Conservation (phyloP, 2,797 vertebrate genomes). For the Thaleichthys pacificus region DNA sequence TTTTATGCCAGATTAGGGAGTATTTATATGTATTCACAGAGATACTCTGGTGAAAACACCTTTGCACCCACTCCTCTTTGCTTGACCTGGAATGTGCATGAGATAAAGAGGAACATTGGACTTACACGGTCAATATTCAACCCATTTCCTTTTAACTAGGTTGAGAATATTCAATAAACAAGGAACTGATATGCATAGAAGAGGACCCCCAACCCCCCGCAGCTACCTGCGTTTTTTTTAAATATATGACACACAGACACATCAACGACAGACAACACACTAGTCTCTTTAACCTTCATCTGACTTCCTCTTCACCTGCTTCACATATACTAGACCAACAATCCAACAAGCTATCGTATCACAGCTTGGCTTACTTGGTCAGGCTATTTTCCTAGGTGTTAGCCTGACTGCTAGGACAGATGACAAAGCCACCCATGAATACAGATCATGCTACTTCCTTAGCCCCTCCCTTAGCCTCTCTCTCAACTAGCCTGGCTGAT, state of each 20-base stretch:
- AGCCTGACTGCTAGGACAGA: neutral
- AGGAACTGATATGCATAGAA: neutral
- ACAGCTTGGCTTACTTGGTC: neutral
- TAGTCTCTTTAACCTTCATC: neutral
- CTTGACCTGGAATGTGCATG: neutral
- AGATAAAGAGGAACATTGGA: neutral
- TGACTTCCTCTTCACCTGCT: slow-evolving; percentile 29
- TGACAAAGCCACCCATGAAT: neutral
- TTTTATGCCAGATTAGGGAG: neutral
- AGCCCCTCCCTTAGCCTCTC: neutral
- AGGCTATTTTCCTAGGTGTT: neutral
- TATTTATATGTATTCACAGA: neutral
- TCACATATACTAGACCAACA: slow-evolving; percentile 28
- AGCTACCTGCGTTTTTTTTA: neutral
- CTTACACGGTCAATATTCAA: neutral
- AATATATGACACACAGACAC: neutral
- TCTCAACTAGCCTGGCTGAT: neutral
- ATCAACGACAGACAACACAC: neutral
- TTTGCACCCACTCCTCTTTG: too few species aligned
- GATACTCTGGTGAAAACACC: neutral
- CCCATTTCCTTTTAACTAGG: neutral
- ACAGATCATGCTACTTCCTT: neutral
- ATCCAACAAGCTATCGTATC: neutral
- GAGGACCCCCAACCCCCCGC: too few species aligned
- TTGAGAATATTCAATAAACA: neutral